Evolutionary conservation across 2,797 vertebrate genomes (phyloP).

Genomic region (Onychomys arenicola): DNA sequence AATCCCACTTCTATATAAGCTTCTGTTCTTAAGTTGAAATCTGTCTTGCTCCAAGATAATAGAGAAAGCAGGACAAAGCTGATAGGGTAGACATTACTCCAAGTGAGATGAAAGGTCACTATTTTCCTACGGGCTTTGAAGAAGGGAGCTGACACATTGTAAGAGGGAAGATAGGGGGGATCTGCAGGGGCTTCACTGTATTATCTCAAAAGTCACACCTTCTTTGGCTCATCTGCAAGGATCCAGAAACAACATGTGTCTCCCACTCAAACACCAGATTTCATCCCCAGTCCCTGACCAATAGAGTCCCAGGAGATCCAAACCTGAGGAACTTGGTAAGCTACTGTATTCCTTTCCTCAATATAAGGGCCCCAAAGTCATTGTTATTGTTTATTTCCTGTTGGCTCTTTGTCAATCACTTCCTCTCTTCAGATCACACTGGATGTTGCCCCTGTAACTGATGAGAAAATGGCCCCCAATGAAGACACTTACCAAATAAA

Average conservation of each 20-base stretch:
- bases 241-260: background rate
- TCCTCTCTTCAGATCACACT: background rate
- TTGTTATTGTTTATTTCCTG: background rate
- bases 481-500: background rate
- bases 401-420: background rate
- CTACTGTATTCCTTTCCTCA: background rate
- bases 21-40: background rate
- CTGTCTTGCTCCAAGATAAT: background rate
- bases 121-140: background rate
- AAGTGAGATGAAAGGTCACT: background rate
- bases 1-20: background rate
- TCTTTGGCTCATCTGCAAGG: background rate
- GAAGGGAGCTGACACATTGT: background rate
- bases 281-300: background rate
- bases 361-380: fast-evolving
- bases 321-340: background rate
- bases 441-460: background rate
- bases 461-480: background rate
- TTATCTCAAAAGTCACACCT: background rate
- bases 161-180: background rate
- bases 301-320: background rate
- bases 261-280: background rate
- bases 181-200: fast-evolving
- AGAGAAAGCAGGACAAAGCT: background rate
- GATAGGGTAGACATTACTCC: background rate